Conservation (phyloP, 2,888 invertebrate species). For the Salpingus planirostris region DNA sequence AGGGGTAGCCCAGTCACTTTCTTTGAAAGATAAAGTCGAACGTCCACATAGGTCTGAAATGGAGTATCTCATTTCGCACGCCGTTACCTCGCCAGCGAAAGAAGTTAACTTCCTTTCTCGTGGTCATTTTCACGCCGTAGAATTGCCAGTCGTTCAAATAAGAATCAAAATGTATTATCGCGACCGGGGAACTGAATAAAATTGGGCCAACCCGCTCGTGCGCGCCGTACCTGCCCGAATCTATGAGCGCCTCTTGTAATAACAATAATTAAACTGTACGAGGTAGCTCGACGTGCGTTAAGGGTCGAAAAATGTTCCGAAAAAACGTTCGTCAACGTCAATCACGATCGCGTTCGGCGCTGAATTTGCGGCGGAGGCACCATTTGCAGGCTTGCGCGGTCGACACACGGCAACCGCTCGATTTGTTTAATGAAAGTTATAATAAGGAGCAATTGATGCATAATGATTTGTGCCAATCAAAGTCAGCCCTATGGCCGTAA, state of each 20-base stretch:
- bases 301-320: too few species aligned
- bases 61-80: slow-evolving; percentile 28
- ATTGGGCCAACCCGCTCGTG: slow-evolving; percentile 1
- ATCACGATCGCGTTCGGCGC: too few species aligned
- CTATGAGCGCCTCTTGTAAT: too few species aligned
- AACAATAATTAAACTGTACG: too few species aligned
- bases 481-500: slow-evolving; percentile 8
- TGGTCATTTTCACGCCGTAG: slow-evolving; percentile 11
- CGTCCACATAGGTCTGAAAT: slow-evolving; percentile 23
- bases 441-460: slow-evolving; percentile 6
- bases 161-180: slow-evolving; percentile 6
- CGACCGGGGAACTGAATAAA: slow-evolving; percentile 3
- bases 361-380: too few species aligned
- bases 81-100: slow-evolving; percentile 22
- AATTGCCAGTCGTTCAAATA: slow-evolving; percentile 8
- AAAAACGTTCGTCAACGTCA: too few species aligned
- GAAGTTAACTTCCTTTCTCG: slow-evolving; percentile 11
- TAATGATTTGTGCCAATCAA: slow-evolving; percentile 14
- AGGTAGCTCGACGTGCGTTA: too few species aligned
- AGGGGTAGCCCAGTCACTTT: slow-evolving; percentile 22
- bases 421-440: neutral
- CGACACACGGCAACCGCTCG: too few species aligned
- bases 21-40: slow-evolving; percentile 27
- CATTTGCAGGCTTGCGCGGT: too few species aligned
- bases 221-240: neutral